Evolutionary conservation across 2,797 vertebrate genomes (phyloP).

Genomic region (Amniataba percoides): DNA sequence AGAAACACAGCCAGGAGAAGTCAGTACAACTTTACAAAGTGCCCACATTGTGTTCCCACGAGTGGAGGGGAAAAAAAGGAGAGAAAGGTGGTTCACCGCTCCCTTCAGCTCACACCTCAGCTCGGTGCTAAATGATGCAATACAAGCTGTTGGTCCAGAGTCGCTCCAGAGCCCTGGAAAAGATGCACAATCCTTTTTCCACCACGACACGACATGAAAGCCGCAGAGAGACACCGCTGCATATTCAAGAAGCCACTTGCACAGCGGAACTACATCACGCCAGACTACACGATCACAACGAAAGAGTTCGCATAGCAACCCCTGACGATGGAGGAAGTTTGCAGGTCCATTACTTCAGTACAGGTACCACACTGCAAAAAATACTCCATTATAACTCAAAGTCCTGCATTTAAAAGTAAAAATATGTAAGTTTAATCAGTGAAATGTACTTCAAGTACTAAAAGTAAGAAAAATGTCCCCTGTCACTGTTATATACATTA

Average conservation of each 20-base stretch:
- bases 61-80: neutral
- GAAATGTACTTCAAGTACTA: no score
- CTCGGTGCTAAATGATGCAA: neutral
- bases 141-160: no score
- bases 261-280: neutral
- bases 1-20: neutral
- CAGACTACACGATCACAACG: neutral
- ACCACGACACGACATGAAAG: neutral
- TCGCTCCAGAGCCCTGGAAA: no score
- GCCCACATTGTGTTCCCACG: neutral
- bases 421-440: no score
- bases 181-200: neutral
- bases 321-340: no score
- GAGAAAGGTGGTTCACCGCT: neutral
- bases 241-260: neutral
- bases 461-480: no score
- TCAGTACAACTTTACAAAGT: neutral
- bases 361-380: no score
- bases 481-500: no score
- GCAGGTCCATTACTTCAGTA: no score
- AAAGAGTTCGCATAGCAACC: neutral
- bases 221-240: neutral
- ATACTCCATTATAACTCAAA: no score
- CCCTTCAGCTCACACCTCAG: no score
- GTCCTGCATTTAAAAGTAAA: no score